Conservation (phyloP, 2,797 vertebrate genomes). For the Melanotaenia nigrans region DNA sequence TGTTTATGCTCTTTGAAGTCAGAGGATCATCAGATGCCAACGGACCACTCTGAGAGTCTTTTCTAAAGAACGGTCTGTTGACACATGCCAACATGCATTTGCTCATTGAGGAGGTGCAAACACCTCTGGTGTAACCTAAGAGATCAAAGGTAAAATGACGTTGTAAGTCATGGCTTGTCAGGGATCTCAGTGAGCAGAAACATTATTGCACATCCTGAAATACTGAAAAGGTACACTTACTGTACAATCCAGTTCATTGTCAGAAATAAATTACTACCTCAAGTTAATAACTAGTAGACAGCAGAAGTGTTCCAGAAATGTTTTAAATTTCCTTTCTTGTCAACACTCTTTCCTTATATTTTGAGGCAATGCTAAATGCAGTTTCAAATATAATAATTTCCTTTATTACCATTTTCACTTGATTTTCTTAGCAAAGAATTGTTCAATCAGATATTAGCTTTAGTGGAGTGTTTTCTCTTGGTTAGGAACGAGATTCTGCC, state of each 20-base stretch:
- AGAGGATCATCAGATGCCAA: conserved; percentile 47
- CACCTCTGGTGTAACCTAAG: conserved; percentile 38
- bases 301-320: neutral
- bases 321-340: conserved; percentile 6
- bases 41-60: conserved; percentile 18
- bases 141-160: conserved; percentile 64
- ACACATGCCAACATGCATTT: conserved; percentile 39
- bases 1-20: conserved; percentile 65
- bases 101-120: conserved; percentile 65
- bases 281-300: conserved; percentile 16
- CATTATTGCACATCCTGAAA: conserved; percentile 26
- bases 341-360: neutral
- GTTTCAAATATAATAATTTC: neutral
- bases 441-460: too few species aligned
- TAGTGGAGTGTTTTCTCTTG: too few species aligned
- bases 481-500: too few species aligned
- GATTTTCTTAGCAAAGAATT: too few species aligned
- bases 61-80: conserved; percentile 61
- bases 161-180: conserved; percentile 65
- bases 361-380: neutral
- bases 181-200: conserved; percentile 39
- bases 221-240: neutral
- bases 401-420: too few species aligned
- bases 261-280: conserved; percentile 3
- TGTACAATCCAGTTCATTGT: conserved; percentile 1